phyloP scores from a whole-genome alignment of 1,140 invertebrate genomes.

The Neomicropteryx cornuta region DNA sequence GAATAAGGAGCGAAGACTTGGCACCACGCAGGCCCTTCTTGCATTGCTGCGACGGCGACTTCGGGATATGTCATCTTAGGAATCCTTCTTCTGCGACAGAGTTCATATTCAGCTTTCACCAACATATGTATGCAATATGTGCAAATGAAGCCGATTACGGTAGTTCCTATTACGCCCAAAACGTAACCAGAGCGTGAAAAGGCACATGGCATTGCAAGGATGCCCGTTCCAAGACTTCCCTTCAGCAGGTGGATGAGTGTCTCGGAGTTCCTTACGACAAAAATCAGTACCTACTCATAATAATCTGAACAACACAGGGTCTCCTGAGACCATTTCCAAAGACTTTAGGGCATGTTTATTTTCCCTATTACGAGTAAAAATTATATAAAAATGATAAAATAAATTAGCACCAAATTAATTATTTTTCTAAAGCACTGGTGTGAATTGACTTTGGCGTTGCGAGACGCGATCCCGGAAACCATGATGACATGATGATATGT shows the following conservation, averaged over 20 bases:
- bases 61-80: slow-evolving; percentile 60
- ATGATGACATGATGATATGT: too few species aligned
- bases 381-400: too few species aligned
- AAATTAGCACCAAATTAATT: too few species aligned
- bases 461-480: too few species aligned
- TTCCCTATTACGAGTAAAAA: too few species aligned
- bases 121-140: slow-evolving; percentile 61
- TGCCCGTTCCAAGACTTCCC: slow-evolving; percentile 62
- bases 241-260: slow-evolving; percentile 56
- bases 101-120: slow-evolving; percentile 39
- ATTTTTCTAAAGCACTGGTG: too few species aligned
- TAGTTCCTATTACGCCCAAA: slow-evolving; percentile 45
- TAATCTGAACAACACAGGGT: too few species aligned
- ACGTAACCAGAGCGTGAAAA: slow-evolving; percentile 58
- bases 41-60: slow-evolving; percentile 55
- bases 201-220: slow-evolving; percentile 64
- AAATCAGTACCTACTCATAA: slow-evolving; percentile 5
- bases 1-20: slow-evolving; percentile 46
- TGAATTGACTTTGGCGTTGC: too few species aligned
- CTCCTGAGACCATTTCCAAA: too few species aligned
- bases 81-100: slow-evolving; percentile 39
- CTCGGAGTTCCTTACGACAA: slow-evolving; percentile 43
- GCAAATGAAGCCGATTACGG: slow-evolving; percentile 51
- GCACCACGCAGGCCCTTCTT: slow-evolving; percentile 53
- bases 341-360: too few species aligned